Evolutionary conservation across 2,888 invertebrate genomes (phyloP), one percentile per base, ranked within the genome.

Genomic region (Toxonevra muliebris): DNA sequence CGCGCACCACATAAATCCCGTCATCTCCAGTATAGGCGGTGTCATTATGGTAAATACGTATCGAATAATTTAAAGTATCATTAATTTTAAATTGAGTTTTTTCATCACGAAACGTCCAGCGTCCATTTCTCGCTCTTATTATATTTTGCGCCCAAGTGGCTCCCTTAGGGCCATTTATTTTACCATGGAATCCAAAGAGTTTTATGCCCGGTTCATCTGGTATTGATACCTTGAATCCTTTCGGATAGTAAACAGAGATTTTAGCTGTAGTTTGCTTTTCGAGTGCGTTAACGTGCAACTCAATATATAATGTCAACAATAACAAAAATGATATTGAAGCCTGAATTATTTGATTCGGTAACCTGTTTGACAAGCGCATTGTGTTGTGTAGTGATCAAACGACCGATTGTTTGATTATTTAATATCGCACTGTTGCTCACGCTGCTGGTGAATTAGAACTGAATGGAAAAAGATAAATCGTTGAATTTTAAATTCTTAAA

Each of bases 11-110:
- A 76, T 71, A 77, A 0, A 69, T 75, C 10, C 81, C 82, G 72
- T 84, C 76, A 55, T 83, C 83, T 73, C 90, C 88, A 43, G 89
- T 86, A 78, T 92, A 92, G 0, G 92, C 92, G 42, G 91, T 81
- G 0, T 91, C 90, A 71, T 90, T 87, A 76, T 90, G 90, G 71
- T 91, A 88, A 0, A 92, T 91, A 76, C 91, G 92, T 0, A 91
- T 88, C 93, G 93, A 93, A 80, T 90, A 93, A 80, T 93, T 90
- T 19, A 93, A 84, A 8, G 87, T 87, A 78, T 93, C 93, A 0
- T 91, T 92, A 2, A 78, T 41, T 75, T 90, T 89, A 40, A 93
- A 80, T 72, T 84, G 80, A 0, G 88, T 88, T 13, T 82, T 86
- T 1, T 85, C 86, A 78, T 93, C 91, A 55, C 87, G 86, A 79